These are phyloP conservation scores for Syritta pipiens DNA, from an alignment of 2,888 invertebrate genomes.

Conservation along the genomic window DNA sequence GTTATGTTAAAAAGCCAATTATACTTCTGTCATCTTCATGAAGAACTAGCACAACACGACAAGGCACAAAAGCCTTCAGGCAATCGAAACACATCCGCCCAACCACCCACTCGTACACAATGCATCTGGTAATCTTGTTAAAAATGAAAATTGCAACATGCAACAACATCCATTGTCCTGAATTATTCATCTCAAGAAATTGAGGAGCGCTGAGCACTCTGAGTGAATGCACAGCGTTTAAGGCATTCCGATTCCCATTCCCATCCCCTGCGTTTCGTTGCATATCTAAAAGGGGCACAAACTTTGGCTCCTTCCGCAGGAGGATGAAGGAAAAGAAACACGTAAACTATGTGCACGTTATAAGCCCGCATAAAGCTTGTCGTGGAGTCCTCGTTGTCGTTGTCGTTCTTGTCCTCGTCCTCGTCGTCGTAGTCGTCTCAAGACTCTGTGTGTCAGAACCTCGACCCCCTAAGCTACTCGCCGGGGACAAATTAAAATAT, in stretches of 20 bases:
- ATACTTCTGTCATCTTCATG: conserved; percentile 67
- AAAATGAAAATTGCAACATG: conserved; percentile 68
- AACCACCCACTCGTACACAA: conserved; percentile 34
- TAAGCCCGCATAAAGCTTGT: conserved; percentile 42
- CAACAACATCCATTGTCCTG: conserved; percentile 65
- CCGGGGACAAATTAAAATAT: conserved; percentile 69
- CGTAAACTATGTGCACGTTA: conserved; percentile 37
- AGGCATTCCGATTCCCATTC: conserved; percentile 55
- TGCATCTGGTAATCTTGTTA: conserved; percentile 67
- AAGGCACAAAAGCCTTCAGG: too few species aligned
- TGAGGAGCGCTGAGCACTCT: conserved; percentile 58
- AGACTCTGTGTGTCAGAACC: conserved; percentile 34
- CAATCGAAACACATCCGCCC: too few species aligned
- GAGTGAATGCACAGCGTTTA: conserved; percentile 65
- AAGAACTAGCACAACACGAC: conserved; percentile 36
- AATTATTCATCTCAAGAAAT: conserved; percentile 67
- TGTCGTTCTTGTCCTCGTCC: conserved; percentile 32
- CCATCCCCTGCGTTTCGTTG: conserved; percentile 23
- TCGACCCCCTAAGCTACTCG: conserved; percentile 54
- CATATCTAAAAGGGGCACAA: conserved; percentile 45
- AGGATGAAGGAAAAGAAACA: conserved; percentile 18
- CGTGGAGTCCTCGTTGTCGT: too few species aligned
- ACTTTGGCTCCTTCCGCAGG: conserved; percentile 41
- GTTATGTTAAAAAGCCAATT: conserved; percentile 69
- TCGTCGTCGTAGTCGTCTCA: conserved; percentile 43